Evolutionary conservation across 1,140 invertebrate species (phyloP).

Genomic region (Anastrepha obliqua): DNA sequence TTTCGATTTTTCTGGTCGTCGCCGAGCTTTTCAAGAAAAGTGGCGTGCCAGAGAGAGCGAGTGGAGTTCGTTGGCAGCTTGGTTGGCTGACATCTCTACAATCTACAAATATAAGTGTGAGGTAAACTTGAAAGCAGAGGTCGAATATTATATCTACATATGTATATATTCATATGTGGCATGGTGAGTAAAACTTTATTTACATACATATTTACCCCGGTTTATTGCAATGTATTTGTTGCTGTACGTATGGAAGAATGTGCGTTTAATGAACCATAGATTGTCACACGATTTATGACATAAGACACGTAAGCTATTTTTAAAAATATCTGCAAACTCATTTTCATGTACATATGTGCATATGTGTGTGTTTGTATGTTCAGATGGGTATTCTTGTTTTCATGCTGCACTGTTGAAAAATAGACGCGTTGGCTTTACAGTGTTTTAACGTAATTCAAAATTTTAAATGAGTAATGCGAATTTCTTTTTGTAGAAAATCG

Average conservation of each 20-base stretch:
- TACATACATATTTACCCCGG: not conserved
- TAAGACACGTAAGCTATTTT: not conserved
- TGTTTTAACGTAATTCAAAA: too few relatives aligned
- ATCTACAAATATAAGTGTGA: too few relatives aligned
- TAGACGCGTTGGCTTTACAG: too few relatives aligned
- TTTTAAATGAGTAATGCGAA: too few relatives aligned
- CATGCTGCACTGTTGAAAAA: too few relatives aligned
- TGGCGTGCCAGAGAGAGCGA: not conserved
- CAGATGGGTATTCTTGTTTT: too few relatives aligned
- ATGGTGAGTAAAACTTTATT: not conserved
- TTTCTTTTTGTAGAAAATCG: too few relatives aligned
- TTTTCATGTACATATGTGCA: not conserved
- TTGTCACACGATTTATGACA: not conserved
- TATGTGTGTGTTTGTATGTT: not conserved
- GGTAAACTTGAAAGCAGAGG: not conserved
- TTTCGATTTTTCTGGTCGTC: conserved; percentile 22
- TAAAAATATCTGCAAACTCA: not conserved
- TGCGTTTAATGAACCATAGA: conserved; percentile 34
- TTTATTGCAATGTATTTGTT: not conserved
- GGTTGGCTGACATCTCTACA: too few relatives aligned
- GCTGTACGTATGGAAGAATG: not conserved
- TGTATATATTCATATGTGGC: too few relatives aligned
- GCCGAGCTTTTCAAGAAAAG: not conserved
- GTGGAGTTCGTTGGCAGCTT: too few relatives aligned
- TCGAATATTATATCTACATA: not conserved